A percentile compares a stretch with the other conserved stretches of the same genome.
Conservation (phyloP, 2,888 invertebrate genomes). For the Pachydiplax longipennis region DNA sequence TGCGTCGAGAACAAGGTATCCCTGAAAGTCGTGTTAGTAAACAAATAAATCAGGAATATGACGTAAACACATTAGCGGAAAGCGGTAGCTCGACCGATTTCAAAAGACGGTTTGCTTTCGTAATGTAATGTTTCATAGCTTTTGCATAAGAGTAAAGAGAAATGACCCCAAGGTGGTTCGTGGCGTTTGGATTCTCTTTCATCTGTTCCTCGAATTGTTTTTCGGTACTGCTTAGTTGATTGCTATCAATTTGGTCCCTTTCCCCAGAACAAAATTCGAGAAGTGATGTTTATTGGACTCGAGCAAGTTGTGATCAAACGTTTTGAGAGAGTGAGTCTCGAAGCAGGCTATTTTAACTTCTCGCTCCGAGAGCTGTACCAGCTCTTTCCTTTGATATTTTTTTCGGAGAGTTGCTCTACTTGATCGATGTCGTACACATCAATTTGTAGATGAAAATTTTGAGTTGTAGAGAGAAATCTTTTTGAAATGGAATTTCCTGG, state of each 20-base stretch:
- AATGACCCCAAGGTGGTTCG: not conserved
- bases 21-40: too few species aligned
- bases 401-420: too few species aligned
- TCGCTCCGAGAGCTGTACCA: not conserved
- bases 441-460: too few species aligned
- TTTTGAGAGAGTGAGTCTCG: not conserved
- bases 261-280: not conserved
- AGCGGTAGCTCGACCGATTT: not conserved
- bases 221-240: not conserved
- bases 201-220: not conserved
- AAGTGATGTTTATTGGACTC: not conserved
- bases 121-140: not conserved
- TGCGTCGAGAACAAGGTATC: too few species aligned
- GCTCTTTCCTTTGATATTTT: too few species aligned
- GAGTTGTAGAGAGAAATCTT: too few species aligned
- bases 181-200: not conserved
- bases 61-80: not conserved
- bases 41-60: too few species aligned
- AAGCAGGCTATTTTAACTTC: not conserved
- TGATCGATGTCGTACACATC: too few species aligned
- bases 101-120: not conserved
- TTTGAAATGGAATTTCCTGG: too few species aligned
- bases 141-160: not conserved
- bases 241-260: constrained; percentile 2
- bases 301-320: not conserved